Evolutionary conservation across 2,113 vertebrate species (phyloP).

Genomic region (Albula glossodonta): DNA sequence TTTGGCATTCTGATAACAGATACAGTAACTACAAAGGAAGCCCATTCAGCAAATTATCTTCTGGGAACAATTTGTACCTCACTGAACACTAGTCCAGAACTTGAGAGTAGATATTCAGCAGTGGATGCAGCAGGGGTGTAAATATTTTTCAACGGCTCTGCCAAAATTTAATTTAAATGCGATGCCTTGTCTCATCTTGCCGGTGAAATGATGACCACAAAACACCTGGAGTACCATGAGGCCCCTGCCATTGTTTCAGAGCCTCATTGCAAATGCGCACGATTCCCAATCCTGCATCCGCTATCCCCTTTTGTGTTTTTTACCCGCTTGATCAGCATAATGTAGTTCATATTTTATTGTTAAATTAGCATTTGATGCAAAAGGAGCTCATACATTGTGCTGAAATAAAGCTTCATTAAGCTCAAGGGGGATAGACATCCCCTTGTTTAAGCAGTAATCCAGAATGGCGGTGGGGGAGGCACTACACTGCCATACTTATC

Average conservation of each 20-base stretch:
- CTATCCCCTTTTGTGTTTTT: constrained; percentile 27
- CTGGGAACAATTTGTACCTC: not conserved
- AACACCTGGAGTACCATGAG: not conserved
- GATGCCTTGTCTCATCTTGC: not conserved
- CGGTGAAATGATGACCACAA: not conserved
- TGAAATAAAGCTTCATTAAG: constrained; percentile 65
- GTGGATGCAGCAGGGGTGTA: not conserved
- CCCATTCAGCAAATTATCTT: not conserved
- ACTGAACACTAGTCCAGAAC: not conserved
- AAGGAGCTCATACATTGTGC: constrained; percentile 47
- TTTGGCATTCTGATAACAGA: not conserved
- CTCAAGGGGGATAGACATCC: constrained; percentile 55
- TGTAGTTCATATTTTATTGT: constrained; percentile 57
- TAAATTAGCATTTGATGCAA: constrained; percentile 68
- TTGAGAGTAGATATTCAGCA: not conserved
- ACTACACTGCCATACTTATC: constrained; percentile 58
- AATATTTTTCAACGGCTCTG: not conserved
- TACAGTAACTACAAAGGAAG: not conserved
- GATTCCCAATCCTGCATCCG: not conserved
- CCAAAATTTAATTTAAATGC: not conserved
- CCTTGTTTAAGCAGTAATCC: constrained; percentile 60
- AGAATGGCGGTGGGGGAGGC: constrained; percentile 27
- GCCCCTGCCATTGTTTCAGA: not conserved
- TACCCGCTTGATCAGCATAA: constrained; percentile 53
- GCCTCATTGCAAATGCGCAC: constrained; percentile 4